phyloP scores from a whole-genome alignment of 2,888 invertebrate species.

The Silvanus unidentatus region DNA sequence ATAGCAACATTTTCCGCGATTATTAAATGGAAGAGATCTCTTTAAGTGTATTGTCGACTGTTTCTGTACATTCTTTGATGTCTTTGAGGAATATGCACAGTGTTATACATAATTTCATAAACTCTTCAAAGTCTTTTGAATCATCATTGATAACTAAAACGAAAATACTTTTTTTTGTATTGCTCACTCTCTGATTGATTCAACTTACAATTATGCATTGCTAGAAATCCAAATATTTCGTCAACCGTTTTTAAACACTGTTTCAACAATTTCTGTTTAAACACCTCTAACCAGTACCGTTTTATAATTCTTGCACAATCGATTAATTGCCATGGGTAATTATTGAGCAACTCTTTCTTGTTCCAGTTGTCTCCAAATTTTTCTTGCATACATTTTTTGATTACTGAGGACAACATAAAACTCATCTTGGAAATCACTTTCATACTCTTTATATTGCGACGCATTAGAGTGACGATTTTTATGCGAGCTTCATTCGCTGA shows the following conservation, averaged over 20 bases:
- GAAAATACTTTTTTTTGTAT: conserved; percentile 11
- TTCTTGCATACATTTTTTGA: conserved; percentile 53
- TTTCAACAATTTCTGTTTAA: conserved; percentile 45
- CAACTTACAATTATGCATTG: conserved; percentile 24
- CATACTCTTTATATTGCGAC: conserved; percentile 19
- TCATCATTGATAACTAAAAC: conserved; percentile 29
- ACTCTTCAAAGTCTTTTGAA: conserved; percentile 23
- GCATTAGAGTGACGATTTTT: conserved; percentile 20
- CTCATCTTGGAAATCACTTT: conserved; percentile 30
- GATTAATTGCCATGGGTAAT: conserved; percentile 50
- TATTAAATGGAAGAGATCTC: conserved; percentile 14
- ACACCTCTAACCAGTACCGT: conserved; percentile 58
- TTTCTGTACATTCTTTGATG: conserved; percentile 20
- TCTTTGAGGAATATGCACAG: conserved; percentile 32
- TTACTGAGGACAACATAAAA: conserved; percentile 33
- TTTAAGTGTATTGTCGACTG: conserved; percentile 21
- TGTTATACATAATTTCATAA: conserved; percentile 24
- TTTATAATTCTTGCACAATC: conserved; percentile 53
- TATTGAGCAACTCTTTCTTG: conserved; percentile 47
- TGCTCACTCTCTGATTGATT: background rate
- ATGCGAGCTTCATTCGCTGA: conserved; percentile 30
- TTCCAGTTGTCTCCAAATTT: conserved; percentile 53
- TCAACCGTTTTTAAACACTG: conserved; percentile 34
- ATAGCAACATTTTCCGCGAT: too few species aligned
- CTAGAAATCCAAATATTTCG: conserved; percentile 26